phyloP scores from a whole-genome alignment of 2,113 vertebrate genomes.

The Protomyctophum bolini region DNA sequence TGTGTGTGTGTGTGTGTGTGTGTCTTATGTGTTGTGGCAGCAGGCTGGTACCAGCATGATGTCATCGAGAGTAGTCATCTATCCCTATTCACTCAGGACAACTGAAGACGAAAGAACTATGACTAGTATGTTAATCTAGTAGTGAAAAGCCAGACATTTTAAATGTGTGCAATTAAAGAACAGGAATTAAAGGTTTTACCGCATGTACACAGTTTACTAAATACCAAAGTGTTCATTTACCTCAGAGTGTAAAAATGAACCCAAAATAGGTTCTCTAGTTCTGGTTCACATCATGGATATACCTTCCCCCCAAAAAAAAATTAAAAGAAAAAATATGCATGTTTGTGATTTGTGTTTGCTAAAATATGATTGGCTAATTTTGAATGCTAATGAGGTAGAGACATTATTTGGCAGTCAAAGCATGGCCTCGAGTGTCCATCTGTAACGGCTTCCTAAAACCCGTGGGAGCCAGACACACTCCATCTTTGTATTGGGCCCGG shows the following conservation, averaged over 20 bases:
- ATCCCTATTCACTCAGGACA: background rate
- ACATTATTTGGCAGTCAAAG: slow-evolving; percentile 10
- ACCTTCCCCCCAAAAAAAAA: no score
- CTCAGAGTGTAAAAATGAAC: no score
- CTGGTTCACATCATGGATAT: no score
- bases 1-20: no score
- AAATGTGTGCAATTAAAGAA: no score
- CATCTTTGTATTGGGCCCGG: slow-evolving; percentile 2
- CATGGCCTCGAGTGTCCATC: slow-evolving; percentile 20
- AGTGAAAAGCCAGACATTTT: no score
- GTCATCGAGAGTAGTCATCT: background rate
- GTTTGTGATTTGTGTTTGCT: no score
- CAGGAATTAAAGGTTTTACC: no score
- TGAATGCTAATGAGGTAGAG: background rate
- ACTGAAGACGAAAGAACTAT: background rate
- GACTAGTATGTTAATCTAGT: background rate
- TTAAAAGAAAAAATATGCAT: no score
- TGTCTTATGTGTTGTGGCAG: background rate
- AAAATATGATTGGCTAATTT: background rate
- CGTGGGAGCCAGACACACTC: slow-evolving; percentile 23
- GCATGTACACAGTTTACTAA: no score
- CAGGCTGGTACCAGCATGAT: background rate
- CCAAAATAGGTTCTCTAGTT: no score
- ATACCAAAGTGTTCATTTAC: no score
- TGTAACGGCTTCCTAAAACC: slow-evolving; percentile 29